Evolutionary conservation across 1,140 invertebrate species (phyloP).

Genomic region (Meloidogyne chitwoodi): DNA sequence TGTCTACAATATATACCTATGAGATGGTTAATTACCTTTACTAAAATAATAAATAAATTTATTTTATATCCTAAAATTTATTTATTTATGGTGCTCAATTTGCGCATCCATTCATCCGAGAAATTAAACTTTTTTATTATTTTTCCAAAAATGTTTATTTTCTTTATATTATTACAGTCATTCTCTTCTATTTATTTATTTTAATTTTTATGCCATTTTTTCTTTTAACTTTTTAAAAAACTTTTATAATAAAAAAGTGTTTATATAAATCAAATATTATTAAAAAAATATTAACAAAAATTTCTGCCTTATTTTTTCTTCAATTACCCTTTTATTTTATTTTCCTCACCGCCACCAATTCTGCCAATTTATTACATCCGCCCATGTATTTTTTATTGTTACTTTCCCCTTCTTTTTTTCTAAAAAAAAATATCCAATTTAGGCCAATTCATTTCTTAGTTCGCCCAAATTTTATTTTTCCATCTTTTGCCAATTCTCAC

Average conservation of each 20-base stretch:
- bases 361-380: not conserved
- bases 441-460: constrained; percentile 49
- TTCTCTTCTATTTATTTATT: too few relatives aligned
- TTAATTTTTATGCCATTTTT: too few relatives aligned
- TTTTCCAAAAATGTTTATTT: too few relatives aligned
- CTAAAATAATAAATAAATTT: too few relatives aligned
- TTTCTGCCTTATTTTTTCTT: not conserved
- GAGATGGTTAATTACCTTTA: too few relatives aligned
- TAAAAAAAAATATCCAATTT: not conserved
- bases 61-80: too few relatives aligned
- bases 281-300: not conserved
- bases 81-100: not conserved
- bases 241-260: too few relatives aligned
- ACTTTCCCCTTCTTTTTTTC: constrained; percentile 41
- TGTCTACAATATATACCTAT: too few relatives aligned
- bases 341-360: not conserved
- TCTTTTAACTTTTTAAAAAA: too few relatives aligned
- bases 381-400: not conserved
- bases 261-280: too few relatives aligned
- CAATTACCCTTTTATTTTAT: not conserved
- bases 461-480: constrained; percentile 8
- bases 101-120: not conserved
- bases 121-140: not conserved
- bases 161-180: too few relatives aligned
- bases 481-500: constrained; percentile 11